phyloP scores from a whole-genome alignment of 2,113 vertebrate genomes.

The Dryoscopus gambensis region DNA sequence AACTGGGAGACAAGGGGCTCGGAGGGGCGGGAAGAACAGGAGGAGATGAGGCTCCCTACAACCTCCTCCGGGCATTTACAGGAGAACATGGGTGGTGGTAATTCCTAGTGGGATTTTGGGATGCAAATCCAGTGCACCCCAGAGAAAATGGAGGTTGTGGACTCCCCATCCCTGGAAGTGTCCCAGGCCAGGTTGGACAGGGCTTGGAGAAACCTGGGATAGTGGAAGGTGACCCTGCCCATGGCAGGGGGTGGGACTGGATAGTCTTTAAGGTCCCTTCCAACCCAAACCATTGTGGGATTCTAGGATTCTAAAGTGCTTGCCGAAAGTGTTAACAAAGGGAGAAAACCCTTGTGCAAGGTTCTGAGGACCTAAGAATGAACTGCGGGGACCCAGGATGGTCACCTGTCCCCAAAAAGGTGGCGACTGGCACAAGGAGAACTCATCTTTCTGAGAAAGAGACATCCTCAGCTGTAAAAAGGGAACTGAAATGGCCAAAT shows the following conservation, averaged over 20 bases:
- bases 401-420: background rate
- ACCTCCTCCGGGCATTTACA: background rate
- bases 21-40: rapidly evolving
- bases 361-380: background rate
- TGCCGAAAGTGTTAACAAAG: background rate
- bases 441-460: background rate
- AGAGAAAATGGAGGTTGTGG: too few species aligned
- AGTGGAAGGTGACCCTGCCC: background rate
- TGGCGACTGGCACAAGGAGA: background rate
- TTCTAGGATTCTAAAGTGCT: rapidly evolving
- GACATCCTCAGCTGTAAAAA: background rate
- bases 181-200: rapidly evolving
- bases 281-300: background rate
- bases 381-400: background rate
- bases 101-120: background rate
- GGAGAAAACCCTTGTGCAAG: background rate
- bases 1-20: rapidly evolving
- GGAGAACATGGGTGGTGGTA: rapidly evolving
- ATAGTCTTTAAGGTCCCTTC: background rate
- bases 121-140: background rate
- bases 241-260: background rate
- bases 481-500: background rate
- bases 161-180: background rate
- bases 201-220: background rate
- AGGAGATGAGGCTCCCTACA: background rate